Evolutionary conservation across 2,888 invertebrate genomes (phyloP).

Genomic region (Hesperia comma): DNA sequence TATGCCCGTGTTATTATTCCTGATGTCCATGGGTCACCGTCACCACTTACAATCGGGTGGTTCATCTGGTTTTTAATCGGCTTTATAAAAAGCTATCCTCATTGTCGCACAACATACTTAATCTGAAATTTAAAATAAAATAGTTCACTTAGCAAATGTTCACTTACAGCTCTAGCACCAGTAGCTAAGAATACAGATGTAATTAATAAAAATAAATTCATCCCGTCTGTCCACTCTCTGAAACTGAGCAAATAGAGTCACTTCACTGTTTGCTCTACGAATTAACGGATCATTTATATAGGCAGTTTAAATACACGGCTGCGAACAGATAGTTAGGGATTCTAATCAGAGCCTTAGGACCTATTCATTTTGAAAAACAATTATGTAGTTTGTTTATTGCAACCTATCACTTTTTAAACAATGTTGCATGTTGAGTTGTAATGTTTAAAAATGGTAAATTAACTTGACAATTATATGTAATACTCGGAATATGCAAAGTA

Average conservation of each 20-base stretch:
- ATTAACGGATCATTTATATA: slow-evolving; percentile 46
- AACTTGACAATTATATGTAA: too few relatives aligned
- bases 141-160: neutral
- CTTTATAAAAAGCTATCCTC: too few relatives aligned
- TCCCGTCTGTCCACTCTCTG: slow-evolving; percentile 48
- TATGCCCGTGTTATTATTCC: too few relatives aligned
- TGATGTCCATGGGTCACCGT: too few relatives aligned
- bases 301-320: slow-evolving; percentile 45
- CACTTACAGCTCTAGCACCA: slow-evolving; percentile 62
- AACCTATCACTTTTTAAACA: neutral
- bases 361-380: neutral
- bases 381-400: neutral
- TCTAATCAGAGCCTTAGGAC: slow-evolving; percentile 10
- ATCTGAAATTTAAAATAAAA: too few relatives aligned
- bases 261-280: slow-evolving; percentile 39
- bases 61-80: too few relatives aligned
- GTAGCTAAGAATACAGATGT: slow-evolving; percentile 49
- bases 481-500: too few relatives aligned
- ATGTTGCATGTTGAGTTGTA: neutral
- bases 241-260: slow-evolving; percentile 28
- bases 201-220: slow-evolving; percentile 50
- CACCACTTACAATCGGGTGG: too few relatives aligned
- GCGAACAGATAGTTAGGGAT: slow-evolving; percentile 29
- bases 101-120: too few relatives aligned
- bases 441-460: too few relatives aligned